Evolutionary conservation across 2,888 invertebrate species (phyloP).

Genomic region (Desoria tigrina): DNA sequence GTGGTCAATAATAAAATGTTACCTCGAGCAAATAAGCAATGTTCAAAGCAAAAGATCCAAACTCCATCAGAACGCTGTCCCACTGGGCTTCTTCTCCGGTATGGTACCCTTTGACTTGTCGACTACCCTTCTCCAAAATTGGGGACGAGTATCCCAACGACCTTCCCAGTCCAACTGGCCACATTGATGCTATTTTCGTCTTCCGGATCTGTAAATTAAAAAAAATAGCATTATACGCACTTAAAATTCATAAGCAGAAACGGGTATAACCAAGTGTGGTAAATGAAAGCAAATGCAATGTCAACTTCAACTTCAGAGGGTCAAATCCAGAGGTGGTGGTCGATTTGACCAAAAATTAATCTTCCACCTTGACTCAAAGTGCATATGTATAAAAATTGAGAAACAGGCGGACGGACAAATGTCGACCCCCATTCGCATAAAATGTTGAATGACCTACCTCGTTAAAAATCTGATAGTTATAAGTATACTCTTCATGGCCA

Average conservation of each 20-base stretch:
- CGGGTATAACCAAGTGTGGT: no score
- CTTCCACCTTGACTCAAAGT: no score
- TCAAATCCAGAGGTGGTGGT: no score
- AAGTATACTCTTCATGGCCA: conserved; percentile 23
- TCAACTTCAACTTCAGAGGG: no score
- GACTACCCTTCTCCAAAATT: neutral
- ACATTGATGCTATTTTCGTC: conserved; percentile 25
- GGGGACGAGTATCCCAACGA: conserved; percentile 18
- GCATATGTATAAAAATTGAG: no score
- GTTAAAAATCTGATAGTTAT: conserved; percentile 23
- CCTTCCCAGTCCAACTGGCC: conserved; percentile 28
- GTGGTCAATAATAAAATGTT: neutral
- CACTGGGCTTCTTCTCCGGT: neutral
- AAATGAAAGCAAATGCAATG: no score
- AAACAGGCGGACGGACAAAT: no score
- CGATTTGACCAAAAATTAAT: no score
- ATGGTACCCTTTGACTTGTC: conserved; percentile 15
- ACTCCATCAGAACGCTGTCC: conserved; percentile 15
- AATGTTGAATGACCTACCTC: conserved; percentile 30
- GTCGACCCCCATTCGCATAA: no score
- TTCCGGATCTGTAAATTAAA: conserved; percentile 14
- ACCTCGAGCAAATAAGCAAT: conserved; percentile 28
- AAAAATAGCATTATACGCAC: conserved; percentile 5
- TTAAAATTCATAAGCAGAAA: no score
- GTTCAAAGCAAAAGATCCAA: conserved; percentile 28